Evolutionary conservation across 2,888 invertebrate species (phyloP).

Genomic region (Phania funesta): DNA sequence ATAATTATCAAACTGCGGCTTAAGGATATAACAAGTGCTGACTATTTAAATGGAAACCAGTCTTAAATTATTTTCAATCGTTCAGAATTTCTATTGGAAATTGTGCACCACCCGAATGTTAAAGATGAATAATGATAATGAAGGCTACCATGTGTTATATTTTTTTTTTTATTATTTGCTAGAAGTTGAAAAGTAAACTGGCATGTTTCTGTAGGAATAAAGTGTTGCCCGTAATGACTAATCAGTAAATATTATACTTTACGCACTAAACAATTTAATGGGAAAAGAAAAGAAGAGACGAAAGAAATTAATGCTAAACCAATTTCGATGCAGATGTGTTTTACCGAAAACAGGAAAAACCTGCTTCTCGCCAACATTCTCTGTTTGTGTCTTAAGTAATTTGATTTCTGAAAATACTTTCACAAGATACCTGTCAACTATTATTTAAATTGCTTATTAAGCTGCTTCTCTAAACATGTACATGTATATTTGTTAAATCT

Average conservation of each 20-base stretch:
- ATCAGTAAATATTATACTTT: conserved; percentile 48
- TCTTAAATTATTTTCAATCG: neutral
- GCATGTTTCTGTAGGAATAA: conserved; percentile 15
- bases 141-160: neutral
- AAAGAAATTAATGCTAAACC: conserved; percentile 38
- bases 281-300: neutral
- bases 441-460: too few relatives aligned
- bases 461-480: too few relatives aligned
- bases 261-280: conserved; percentile 47
- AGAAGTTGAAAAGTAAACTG: neutral
- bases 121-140: neutral
- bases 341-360: neutral
- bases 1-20: too few relatives aligned
- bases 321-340: conserved; percentile 26
- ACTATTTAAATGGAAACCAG: too few relatives aligned
- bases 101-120: neutral
- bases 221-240: conserved; percentile 61
- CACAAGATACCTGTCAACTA: too few relatives aligned
- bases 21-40: too few relatives aligned
- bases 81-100: conserved; percentile 11
- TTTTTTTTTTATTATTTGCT: neutral
- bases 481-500: too few relatives aligned
- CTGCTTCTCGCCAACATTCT: too few relatives aligned
- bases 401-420: too few relatives aligned
- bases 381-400: too few relatives aligned